Evolutionary conservation across 2,113 vertebrate species (phyloP).

Genomic region (Calyptomena viridis): DNA sequence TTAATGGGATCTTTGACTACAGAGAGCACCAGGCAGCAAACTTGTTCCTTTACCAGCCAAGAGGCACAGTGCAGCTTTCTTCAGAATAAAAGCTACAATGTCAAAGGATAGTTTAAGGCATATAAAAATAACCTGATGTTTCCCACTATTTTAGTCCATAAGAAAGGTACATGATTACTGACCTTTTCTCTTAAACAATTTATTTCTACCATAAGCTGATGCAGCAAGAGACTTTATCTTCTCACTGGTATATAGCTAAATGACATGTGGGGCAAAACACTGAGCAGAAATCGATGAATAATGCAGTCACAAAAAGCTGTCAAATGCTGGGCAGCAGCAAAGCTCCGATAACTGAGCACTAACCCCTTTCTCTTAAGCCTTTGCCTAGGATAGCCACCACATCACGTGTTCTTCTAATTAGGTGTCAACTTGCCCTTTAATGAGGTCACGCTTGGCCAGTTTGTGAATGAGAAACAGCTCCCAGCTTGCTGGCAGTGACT

Average conservation of each 20-base stretch:
- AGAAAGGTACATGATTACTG: neutral
- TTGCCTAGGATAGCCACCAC: neutral
- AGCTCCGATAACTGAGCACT: neutral
- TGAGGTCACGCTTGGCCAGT: neutral
- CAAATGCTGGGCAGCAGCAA: neutral
- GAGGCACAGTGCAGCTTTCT: conserved; percentile 49
- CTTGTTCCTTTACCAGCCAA: conserved; percentile 38
- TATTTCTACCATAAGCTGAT: neutral
- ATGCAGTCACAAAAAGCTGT: neutral
- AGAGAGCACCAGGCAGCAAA: conserved; percentile 33
- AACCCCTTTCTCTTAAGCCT: neutral
- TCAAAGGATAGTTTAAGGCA: conserved; percentile 31
- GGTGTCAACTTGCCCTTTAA: neutral
- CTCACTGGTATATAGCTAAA: neutral
- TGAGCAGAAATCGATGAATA: neutral
- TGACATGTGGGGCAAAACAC: neutral
- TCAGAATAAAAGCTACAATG: conserved; percentile 40
- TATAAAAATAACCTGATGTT: conserved; percentile 26
- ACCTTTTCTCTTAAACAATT: neutral
- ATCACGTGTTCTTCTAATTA: neutral
- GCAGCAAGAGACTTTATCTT: neutral
- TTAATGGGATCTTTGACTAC: conserved; percentile 59
- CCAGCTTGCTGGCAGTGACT: neutral
- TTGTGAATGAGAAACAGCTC: neutral
- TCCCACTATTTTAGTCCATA: neutral